Conservation (phyloP, 2,113 vertebrate species). For the Macaca mulatta region DNA sequence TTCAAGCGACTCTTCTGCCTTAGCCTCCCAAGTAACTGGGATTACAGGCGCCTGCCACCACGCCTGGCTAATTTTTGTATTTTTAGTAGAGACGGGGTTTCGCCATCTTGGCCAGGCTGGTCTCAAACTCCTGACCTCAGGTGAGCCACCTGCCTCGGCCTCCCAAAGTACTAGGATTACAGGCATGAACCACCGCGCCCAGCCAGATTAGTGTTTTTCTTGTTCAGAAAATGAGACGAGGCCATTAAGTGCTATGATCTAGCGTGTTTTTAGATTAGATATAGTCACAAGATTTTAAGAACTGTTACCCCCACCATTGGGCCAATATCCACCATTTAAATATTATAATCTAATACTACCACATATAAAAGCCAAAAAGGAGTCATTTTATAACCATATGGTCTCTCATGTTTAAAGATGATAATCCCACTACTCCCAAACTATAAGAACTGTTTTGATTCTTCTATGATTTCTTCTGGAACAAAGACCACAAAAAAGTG, state of each 20-base stretch:
- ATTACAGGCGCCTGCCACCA: too few species aligned
- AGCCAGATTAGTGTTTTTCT: background rate
- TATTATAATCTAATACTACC: constrained; percentile 10
- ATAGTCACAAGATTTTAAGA: background rate
- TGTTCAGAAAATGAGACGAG: background rate
- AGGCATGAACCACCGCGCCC: too few species aligned
- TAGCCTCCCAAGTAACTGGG: too few species aligned
- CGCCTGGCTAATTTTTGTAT: too few species aligned
- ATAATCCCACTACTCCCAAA: background rate
- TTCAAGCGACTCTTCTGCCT: too few species aligned
- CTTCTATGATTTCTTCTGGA: background rate
- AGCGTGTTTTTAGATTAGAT: background rate
- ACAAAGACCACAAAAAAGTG: background rate
- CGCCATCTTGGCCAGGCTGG: too few species aligned
- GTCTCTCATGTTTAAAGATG: background rate
- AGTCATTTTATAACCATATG: background rate
- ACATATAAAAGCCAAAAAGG: background rate
- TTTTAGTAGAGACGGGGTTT: too few species aligned
- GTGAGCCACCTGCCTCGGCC: too few species aligned
- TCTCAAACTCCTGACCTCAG: too few species aligned
- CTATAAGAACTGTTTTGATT: background rate
- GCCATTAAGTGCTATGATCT: background rate
- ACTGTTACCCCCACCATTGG: fast-evolving
- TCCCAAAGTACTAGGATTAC: too few species aligned
- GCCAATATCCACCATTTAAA: background rate